phyloP scores from a whole-genome alignment of 2,797 vertebrate species.

The Myotis findleyi region DNA sequence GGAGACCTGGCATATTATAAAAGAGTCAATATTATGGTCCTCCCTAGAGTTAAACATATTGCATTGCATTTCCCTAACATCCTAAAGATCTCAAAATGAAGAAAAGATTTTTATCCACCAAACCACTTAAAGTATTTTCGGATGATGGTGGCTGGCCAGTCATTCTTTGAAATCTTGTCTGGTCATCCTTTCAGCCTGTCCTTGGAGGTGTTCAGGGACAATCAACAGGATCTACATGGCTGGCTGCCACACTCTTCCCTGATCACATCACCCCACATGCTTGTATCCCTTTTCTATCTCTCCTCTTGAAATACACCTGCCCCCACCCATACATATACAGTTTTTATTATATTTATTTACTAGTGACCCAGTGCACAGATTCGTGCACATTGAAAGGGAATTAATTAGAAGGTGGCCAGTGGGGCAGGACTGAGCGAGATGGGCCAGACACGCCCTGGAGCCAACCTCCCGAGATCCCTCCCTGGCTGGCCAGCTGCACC shows the following conservation, averaged over 20 bases:
- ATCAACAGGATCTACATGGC: background rate
- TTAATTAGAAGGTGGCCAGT: no score
- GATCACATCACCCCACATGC: background rate
- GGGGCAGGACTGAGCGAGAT: no score
- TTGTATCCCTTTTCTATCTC: background rate
- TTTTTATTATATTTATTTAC: no score
- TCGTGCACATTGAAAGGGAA: no score
- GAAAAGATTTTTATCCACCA: background rate
- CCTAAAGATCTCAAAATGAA: slow-evolving; percentile 15
- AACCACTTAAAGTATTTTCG: background rate
- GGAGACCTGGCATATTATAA: background rate
- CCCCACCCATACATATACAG: no score
- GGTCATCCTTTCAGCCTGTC: background rate
- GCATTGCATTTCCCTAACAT: background rate
- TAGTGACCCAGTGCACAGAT: no score
- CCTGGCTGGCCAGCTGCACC: no score
- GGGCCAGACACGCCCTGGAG: no score
- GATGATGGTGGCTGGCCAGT: background rate
- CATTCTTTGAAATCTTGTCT: background rate
- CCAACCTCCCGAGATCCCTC: no score
- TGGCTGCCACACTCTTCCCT: background rate
- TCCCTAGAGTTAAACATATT: slow-evolving; percentile 16
- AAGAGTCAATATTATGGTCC: background rate
- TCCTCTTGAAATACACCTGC: background rate
- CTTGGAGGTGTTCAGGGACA: background rate